Base-by-base conservation (phyloP, 2,888 invertebrate species). In the Micropterix aruncella region DNA sequence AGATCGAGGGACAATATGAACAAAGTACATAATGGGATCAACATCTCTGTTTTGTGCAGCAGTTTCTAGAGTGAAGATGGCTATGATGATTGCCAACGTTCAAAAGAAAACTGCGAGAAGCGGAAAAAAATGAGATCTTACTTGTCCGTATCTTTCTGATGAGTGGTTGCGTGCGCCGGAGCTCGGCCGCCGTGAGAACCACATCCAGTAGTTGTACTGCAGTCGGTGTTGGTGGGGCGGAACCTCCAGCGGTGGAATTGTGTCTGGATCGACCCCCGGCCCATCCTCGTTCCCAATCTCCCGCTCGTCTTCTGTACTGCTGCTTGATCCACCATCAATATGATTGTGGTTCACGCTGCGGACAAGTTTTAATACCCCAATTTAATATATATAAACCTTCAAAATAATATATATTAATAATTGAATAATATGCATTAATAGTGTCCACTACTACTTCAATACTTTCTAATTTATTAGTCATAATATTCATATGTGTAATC, bases 201-300 rank as follows among this genome's bases (percentile, higher is more conserved):
- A 96, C 62, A 95, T 74, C 67, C 91, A 91, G 65, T 95, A 96
- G 52, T 84, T 81, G 69, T 88, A 91, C 65, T 96, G 93, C 56
- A 96, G 72, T 62, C 85, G 85, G 65, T 96, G 94, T 66, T 95
- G 92, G 52, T 84, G 81, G 50, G 83, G 79, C 47, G 81, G 84
- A 59, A 89, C 84, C 58, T 79, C 79, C 54, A 83, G 61, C 12
- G 81, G 78, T 48, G 79, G 37, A 7, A 27, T 12, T 5, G 27
- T 27, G 27, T 27, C 27, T 27, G 27, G 27, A 12, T 27, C 27
- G 12, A 27, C 12, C 12, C 27, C 27, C 12, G 27, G 27, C 5
- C 27, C 27, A 27, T 27, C 27, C 12, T 27, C 7, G 5, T 5
- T 27, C 5, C 12, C 12, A n/a, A n/a, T n/a, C 12, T 27, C 27